A percentile compares a stretch with the other conserved stretches of the same genome.
phyloP scores from a whole-genome alignment of 2,113 vertebrate species.

The Progne subis region DNA sequence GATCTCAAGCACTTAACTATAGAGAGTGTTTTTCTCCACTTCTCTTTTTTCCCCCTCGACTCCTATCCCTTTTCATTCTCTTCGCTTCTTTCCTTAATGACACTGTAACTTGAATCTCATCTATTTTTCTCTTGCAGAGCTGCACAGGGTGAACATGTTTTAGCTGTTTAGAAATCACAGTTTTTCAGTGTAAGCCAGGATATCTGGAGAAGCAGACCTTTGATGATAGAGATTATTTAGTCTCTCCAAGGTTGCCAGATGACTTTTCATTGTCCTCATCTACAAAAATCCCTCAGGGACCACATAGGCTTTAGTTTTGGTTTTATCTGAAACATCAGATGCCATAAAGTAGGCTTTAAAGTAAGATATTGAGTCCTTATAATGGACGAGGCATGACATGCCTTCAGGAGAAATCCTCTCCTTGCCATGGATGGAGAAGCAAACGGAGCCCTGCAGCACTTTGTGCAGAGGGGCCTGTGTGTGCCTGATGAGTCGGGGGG shows the following conservation, averaged over 20 bases:
- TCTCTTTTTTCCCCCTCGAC: rapidly evolving
- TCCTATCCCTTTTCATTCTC: neutral
- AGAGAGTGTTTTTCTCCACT: neutral
- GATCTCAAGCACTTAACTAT: neutral
- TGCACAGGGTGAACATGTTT: neutral
- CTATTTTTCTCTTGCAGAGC: neutral
- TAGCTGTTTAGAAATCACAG: neutral
- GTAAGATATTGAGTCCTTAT: neutral
- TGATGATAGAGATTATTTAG: neutral
- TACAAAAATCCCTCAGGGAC: neutral
- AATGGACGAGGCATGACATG: neutral
- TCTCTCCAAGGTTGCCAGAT: neutral
- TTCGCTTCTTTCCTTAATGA: neutral
- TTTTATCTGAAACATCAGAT: neutral
- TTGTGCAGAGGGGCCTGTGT: neutral
- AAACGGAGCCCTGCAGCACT: neutral
- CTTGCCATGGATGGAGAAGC: neutral
- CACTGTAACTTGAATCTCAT: neutral
- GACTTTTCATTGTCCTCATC: neutral
- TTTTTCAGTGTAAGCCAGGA: neutral
- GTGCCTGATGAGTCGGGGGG: neutral
- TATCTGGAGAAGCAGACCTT: neutral
- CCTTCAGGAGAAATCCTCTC: neutral
- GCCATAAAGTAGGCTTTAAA: neutral
- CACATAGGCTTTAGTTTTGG: neutral